A percentile compares a stretch with the other conserved stretches of the same genome.
phyloP scores from a whole-genome alignment of 2,888 invertebrate genomes.

The Hyppa rectilinea region DNA sequence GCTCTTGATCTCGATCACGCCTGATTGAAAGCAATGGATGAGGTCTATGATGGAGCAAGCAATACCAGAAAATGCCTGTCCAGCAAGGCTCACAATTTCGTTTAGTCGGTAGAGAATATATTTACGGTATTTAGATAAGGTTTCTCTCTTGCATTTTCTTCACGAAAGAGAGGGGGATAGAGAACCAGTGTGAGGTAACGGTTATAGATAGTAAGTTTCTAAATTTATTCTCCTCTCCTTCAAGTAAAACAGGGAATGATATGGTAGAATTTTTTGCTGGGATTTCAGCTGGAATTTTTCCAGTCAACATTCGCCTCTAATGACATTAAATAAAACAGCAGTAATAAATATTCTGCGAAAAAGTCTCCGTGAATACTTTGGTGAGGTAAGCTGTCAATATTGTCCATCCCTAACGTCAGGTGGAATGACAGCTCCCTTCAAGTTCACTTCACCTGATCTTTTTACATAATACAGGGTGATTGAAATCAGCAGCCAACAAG shows the following conservation, averaged over 20 bases:
- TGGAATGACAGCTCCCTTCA: not conserved
- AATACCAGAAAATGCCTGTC: too few relatives aligned
- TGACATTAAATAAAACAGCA: not conserved
- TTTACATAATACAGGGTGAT: not conserved
- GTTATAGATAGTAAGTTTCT: not conserved
- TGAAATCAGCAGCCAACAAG: not conserved
- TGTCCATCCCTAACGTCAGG: not conserved
- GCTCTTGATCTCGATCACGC: too few relatives aligned
- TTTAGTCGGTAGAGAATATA: not conserved
- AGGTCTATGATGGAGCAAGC: too few relatives aligned
- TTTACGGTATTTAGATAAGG: not conserved
- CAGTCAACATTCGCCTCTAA: not conserved
- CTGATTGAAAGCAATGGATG: too few relatives aligned
- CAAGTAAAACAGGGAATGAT: not conserved
- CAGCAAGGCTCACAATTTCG: not conserved
- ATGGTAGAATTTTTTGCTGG: too few relatives aligned
- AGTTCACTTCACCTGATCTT: not conserved
- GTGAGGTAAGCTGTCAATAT: not conserved
- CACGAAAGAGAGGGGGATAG: too few relatives aligned
- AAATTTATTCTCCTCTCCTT: not conserved
- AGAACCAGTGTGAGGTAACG: not conserved
- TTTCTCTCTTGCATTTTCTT: not conserved
- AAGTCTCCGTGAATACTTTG: not conserved
- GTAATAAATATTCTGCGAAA: not conserved
- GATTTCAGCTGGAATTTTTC: not conserved